Conservation (phyloP, 2,888 invertebrate species). For the Ormia ochracea region DNA sequence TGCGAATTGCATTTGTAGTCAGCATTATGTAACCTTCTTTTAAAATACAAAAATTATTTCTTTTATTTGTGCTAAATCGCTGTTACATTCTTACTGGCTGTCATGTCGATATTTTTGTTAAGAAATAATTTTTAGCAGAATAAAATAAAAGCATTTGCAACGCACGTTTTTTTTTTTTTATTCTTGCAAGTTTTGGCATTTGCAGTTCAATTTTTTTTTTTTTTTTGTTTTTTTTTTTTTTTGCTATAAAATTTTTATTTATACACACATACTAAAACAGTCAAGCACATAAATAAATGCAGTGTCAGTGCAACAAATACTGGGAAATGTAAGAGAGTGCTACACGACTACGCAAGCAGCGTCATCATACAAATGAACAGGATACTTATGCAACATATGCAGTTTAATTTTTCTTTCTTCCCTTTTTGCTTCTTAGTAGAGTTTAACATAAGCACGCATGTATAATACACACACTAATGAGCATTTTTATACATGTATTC, state of each 20-base stretch:
- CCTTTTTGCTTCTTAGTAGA: background rate
- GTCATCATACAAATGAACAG: constrained; percentile 34
- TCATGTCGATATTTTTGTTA: constrained; percentile 23
- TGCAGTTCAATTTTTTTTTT: background rate
- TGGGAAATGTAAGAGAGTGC: background rate
- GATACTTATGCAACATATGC: constrained; percentile 54
- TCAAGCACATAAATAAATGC: constrained; percentile 33
- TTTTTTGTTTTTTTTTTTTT: no score
- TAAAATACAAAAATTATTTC: constrained; percentile 14
- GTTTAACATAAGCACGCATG: constrained; percentile 46
- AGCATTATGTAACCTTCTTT: background rate
- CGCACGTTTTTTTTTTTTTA: constrained; percentile 31
- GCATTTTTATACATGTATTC: constrained; percentile 19
- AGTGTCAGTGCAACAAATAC: constrained; percentile 33
- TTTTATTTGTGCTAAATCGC: background rate
- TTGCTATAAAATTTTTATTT: no score
- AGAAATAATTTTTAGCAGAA: background rate
- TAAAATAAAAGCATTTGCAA: constrained; percentile 22
- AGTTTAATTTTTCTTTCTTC: constrained; percentile 2
- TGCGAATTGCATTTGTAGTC: background rate
- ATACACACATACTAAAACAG: background rate
- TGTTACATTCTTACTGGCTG: constrained; percentile 8
- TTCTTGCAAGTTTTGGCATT: constrained; percentile 22
- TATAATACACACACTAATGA: constrained; percentile 36
- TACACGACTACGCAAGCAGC: constrained; percentile 1